Conservation (phyloP, 2,888 invertebrate species). For the Eutolmus rufibarbis region DNA sequence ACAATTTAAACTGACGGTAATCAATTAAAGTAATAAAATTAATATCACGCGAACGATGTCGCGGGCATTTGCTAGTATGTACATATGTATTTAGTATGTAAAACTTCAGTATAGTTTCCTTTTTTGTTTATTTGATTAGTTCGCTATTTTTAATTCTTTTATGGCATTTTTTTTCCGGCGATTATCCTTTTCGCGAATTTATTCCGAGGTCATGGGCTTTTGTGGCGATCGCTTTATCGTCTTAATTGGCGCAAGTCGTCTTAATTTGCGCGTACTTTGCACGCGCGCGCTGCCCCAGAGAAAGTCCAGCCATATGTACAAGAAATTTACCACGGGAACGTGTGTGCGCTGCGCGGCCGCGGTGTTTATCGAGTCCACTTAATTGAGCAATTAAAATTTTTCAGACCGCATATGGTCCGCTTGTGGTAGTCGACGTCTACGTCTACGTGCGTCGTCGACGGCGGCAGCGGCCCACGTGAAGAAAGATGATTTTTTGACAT, state of each 20-base stretch:
- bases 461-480: not conserved
- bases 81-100: no score
- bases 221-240: not conserved
- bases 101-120: not conserved
- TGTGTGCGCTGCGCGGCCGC: not conserved
- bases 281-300: not conserved
- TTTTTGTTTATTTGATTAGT: not conserved
- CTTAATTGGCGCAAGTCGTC: not conserved
- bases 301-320: not conserved
- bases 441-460: not conserved
- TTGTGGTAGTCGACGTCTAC: not conserved
- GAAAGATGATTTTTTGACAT: slow-evolving; percentile 22
- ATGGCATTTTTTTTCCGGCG: not conserved
- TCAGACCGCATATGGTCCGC: slow-evolving; percentile 11
- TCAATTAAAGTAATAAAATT: no score
- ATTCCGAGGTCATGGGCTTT: not conserved
- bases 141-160: not conserved
- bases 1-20: no score
- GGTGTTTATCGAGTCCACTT: slow-evolving; percentile 8
- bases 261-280: not conserved
- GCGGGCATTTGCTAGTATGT: no score
- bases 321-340: slow-evolving; percentile 1
- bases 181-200: not conserved
- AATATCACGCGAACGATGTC: no score
- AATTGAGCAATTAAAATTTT: slow-evolving; percentile 38